Conservation (phyloP, 2,888 invertebrate genomes). For the Antitype chi region DNA sequence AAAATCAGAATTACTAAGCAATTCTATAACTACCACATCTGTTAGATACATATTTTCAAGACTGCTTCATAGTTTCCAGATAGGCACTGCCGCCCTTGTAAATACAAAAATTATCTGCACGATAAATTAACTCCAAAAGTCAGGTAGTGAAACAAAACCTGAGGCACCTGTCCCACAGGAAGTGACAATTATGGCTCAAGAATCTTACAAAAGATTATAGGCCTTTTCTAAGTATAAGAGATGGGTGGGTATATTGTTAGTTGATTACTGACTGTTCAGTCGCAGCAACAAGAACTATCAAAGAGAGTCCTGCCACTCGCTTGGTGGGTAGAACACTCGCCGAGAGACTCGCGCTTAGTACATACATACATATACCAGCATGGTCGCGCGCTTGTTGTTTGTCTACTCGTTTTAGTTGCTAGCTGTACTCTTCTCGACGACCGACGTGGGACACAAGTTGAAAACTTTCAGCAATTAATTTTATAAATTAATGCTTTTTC, state of each 20-base stretch:
- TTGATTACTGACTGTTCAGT: neutral
- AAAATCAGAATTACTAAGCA: neutral
- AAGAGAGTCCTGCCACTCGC: neutral
- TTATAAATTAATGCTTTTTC: conserved; percentile 17
- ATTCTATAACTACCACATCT: conserved; percentile 3
- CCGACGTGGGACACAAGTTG: too few relatives aligned
- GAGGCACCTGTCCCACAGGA: neutral
- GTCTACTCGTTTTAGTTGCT: too few relatives aligned
- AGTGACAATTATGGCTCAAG: neutral
- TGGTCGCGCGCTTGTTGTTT: neutral
- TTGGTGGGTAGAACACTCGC: neutral
- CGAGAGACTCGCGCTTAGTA: neutral
- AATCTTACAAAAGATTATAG: too few relatives aligned
- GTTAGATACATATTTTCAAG: neutral
- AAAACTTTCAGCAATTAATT: conserved; percentile 13
- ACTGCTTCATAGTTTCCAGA: neutral
- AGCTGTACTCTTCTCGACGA: too few relatives aligned
- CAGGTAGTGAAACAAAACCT: neutral
- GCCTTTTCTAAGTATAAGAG: too few relatives aligned
- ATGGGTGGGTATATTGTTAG: neutral
- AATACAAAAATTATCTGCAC: neutral
- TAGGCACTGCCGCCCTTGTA: neutral
- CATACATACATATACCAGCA: neutral
- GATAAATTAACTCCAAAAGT: too few relatives aligned
- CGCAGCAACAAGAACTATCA: neutral